phyloP scores from a whole-genome alignment of 2,888 invertebrate species.

The Xestoiulus laeticollis region DNA sequence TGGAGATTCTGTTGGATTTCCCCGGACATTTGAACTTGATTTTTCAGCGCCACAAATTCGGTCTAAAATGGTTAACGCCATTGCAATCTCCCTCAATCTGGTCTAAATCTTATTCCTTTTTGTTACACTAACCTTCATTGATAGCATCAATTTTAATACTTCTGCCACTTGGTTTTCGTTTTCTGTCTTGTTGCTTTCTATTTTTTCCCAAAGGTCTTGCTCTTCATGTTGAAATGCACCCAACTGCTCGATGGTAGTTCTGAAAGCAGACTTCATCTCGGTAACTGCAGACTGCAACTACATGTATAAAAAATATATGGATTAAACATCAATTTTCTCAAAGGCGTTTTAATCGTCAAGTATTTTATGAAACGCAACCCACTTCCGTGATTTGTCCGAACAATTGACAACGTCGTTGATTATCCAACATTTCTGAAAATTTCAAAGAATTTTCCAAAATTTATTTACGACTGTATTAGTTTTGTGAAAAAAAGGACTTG shows the following conservation, averaged over 20 bases:
- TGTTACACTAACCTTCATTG: constrained; percentile 59
- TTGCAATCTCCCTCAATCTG: too few species aligned
- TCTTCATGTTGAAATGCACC: constrained; percentile 59
- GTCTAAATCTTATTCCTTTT: background rate
- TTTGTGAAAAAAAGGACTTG: background rate
- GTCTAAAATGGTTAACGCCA: constrained; percentile 53
- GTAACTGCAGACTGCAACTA: constrained; percentile 61
- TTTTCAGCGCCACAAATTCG: constrained; percentile 59
- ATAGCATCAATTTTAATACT: constrained; percentile 60
- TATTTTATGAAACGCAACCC: background rate
- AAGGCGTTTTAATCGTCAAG: background rate
- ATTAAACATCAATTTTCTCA: background rate
- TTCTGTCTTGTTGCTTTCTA: constrained; percentile 59
- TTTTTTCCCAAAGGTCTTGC: constrained; percentile 58
- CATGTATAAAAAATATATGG: too few species aligned
- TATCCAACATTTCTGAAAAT: constrained; percentile 45
- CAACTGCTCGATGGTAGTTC: constrained; percentile 61
- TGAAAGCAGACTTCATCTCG: constrained; percentile 62
- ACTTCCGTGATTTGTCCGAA: constrained; percentile 45
- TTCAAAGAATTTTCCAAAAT: too few species aligned
- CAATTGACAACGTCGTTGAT: constrained; percentile 35
- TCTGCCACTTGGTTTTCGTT: constrained; percentile 61
- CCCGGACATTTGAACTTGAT: constrained; percentile 53
- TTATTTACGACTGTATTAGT: background rate
- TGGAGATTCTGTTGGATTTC: constrained; percentile 59